Evolutionary conservation across 1,140 invertebrate species (phyloP).

Genomic region (Spodoptera frugiperda): DNA sequence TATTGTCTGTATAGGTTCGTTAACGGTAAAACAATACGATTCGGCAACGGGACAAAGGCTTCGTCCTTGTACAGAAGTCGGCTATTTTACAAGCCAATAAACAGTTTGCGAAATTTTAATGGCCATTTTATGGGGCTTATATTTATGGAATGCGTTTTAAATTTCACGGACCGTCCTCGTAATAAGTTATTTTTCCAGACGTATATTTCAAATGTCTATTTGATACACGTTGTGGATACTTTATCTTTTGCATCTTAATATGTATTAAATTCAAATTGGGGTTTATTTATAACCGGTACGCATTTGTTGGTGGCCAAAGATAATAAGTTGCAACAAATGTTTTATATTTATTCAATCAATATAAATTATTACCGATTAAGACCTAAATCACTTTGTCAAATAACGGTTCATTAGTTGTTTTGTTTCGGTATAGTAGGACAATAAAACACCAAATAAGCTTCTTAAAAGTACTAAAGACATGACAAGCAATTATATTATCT

Average conservation of each 20-base stretch:
- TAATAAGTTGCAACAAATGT: background rate
- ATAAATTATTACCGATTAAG: no score
- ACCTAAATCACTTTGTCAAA: no score
- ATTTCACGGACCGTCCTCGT: conserved; percentile 6
- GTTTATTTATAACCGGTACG: background rate
- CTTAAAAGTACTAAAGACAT: conserved; percentile 7
- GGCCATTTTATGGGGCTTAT: conserved; percentile 56
- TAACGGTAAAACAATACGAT: conserved; percentile 78
- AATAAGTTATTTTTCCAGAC: conserved; percentile 14
- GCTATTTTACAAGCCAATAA: conserved; percentile 66
- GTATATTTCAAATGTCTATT: conserved; percentile 2
- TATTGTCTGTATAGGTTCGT: conserved; percentile 68
- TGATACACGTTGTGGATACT: background rate
- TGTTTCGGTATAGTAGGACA: background rate
- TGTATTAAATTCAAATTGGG: conserved; percentile 3
- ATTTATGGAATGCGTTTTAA: conserved; percentile 50
- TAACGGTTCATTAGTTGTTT: no score
- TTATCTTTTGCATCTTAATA: conserved; percentile 16
- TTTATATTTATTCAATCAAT: no score
- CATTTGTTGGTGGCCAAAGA: background rate
- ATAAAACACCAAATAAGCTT: background rate
- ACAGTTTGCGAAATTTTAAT: conserved; percentile 73
- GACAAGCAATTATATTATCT: background rate
- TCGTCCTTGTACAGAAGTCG: conserved; percentile 71
- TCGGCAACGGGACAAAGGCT: conserved; percentile 58